Evolutionary conservation across 2,888 invertebrate species (phyloP).

Genomic region (Molorchus minor): DNA sequence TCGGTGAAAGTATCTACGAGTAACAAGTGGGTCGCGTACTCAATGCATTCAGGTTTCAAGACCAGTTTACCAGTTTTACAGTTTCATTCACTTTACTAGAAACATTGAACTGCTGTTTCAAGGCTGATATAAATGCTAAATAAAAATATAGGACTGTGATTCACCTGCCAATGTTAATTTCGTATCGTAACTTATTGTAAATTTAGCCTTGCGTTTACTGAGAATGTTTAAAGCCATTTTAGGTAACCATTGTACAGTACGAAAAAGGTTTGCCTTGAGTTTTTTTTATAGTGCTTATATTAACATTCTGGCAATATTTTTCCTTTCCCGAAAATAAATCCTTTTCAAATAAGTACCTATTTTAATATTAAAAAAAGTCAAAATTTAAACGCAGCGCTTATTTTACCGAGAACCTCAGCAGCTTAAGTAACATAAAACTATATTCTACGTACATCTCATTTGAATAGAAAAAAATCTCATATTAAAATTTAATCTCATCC

Average conservation of each 20-base stretch:
- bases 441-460: too few relatives aligned
- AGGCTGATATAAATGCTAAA: constrained; percentile 19
- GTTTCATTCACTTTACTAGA: constrained; percentile 7
- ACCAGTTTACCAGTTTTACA: constrained; percentile 17
- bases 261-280: background rate
- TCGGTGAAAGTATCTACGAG: constrained; percentile 39
- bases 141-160: constrained; percentile 3
- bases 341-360: too few relatives aligned
- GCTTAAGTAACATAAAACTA: too few relatives aligned
- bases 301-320: background rate
- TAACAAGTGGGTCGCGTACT: constrained; percentile 34
- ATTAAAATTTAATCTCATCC: background rate
- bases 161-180: constrained; percentile 10
- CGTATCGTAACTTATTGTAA: constrained; percentile 9
- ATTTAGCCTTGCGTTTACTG: constrained; percentile 5
- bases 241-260: background rate
- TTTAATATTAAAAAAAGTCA: too few relatives aligned
- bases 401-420: too few relatives aligned
- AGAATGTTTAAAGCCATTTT: background rate
- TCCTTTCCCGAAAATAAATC: too few relatives aligned
- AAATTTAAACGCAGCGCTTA: too few relatives aligned
- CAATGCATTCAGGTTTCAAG: constrained; percentile 21
- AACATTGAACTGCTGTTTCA: constrained; percentile 29
- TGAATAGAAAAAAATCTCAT: too few relatives aligned
- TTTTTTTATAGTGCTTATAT: background rate